A percentile compares a stretch with the other conserved stretches of the same genome.
Evolutionary conservation across 2,888 invertebrate genomes (phyloP).

Genomic region (Limnephilus auricula): DNA sequence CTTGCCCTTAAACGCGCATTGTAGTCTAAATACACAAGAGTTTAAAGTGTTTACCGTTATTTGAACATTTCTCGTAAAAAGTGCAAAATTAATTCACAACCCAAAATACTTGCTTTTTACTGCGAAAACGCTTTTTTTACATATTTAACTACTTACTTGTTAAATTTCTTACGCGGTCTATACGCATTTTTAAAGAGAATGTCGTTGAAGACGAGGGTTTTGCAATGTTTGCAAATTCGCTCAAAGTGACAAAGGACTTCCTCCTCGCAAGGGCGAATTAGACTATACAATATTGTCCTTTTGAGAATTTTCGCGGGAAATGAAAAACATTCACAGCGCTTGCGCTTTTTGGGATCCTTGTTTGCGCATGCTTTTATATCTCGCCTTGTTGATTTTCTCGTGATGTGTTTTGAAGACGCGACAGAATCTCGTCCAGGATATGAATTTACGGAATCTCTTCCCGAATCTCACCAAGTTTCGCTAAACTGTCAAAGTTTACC

Average conservation of each 20-base stretch:
- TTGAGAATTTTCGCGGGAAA: conserved; percentile 3
- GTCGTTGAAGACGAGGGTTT: background rate
- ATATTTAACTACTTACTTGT: background rate
- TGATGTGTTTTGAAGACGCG: conserved; percentile 21
- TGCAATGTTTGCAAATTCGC: background rate
- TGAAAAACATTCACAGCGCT: conserved; percentile 7
- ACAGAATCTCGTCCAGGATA: background rate
- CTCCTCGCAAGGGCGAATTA: background rate
- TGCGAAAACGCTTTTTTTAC: background rate
- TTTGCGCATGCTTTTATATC: conserved; percentile 34
- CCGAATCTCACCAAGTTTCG: background rate
- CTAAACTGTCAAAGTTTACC: background rate
- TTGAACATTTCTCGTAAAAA: background rate
- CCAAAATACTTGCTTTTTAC: background rate
- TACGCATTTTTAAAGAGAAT: background rate
- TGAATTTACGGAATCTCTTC: conserved; percentile 2
- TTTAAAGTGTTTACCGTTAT: background rate
- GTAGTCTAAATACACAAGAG: background rate
- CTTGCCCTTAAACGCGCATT: background rate
- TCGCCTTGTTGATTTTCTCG: conserved; percentile 41
- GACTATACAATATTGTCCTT: conserved; percentile 6
- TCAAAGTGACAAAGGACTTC: background rate
- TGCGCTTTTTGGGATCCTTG: conserved; percentile 13
- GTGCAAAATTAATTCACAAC: background rate
- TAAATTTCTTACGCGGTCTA: background rate